These are phyloP conservation scores for Lamellibrachia luymesi DNA, from an alignment of 1,140 invertebrate genomes.

Conservation along the genomic window DNA sequence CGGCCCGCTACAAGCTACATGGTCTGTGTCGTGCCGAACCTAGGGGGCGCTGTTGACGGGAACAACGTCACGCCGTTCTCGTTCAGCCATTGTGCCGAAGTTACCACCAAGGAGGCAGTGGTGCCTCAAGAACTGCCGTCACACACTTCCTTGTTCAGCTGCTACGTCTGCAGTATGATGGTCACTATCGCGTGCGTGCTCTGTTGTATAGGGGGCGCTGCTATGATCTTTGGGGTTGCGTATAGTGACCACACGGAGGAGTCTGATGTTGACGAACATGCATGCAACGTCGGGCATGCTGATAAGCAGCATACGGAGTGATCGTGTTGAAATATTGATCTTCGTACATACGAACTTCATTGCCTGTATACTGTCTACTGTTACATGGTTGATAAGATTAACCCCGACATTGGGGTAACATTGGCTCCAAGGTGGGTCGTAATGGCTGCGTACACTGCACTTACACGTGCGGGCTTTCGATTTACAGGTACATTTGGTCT, in stretches of 20 bases:
- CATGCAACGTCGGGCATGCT: background rate
- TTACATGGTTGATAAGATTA: background rate
- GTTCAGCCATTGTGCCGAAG: conserved; percentile 19
- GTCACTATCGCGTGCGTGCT: conserved; percentile 14
- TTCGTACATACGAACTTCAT: background rate
- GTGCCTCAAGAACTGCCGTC: background rate
- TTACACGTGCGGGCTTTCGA: too few species aligned
- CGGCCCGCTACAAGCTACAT: conserved; percentile 19
- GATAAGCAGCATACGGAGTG: background rate
- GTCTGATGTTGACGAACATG: background rate
- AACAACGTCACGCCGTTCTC: conserved; percentile 6
- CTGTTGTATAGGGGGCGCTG: conserved; percentile 8
- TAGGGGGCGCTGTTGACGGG: background rate
- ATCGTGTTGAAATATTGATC: background rate
- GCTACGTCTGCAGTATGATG: conserved; percentile 10
- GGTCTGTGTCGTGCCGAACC: conserved; percentile 18
- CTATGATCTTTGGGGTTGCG: conserved; percentile 3
- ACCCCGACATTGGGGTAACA: too few species aligned
- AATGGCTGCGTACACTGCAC: too few species aligned
- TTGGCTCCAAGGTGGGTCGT: too few species aligned
- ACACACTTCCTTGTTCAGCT: background rate
- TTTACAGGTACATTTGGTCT: too few species aligned
- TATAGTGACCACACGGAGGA: background rate
- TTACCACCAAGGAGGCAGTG: conserved; percentile 17
- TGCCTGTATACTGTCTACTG: background rate